Conservation (phyloP, 2,888 invertebrate genomes). For the Cheilosia vernalis region DNA sequence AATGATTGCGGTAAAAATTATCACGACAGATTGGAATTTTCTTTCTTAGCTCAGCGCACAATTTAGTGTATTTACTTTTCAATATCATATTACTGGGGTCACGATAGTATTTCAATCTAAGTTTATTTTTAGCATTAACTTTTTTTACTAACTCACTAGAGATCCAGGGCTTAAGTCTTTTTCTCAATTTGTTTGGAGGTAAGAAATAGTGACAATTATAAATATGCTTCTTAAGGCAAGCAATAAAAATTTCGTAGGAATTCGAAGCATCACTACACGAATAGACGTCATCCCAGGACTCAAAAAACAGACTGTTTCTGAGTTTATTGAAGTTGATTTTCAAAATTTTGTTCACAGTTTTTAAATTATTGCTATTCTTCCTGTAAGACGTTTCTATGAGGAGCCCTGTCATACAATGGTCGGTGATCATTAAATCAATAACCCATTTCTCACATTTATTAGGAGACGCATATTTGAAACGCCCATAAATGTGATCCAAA, state of each 20-base stretch:
- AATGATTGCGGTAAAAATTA: not conserved
- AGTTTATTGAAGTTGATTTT: conserved; percentile 3
- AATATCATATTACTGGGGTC: not conserved
- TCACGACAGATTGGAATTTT: conserved; percentile 12
- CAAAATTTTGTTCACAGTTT: not conserved
- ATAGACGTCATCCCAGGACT: conserved; percentile 22
- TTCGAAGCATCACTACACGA: not conserved
- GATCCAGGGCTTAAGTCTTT: conserved; percentile 7
- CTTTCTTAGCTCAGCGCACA: conserved; percentile 11
- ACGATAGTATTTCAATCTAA: not conserved
- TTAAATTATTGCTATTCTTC: not conserved
- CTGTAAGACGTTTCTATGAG: not conserved
- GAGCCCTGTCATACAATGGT: conserved; percentile 29
- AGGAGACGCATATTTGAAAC: not conserved
- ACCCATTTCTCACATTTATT: not conserved
- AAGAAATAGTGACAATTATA: not conserved
- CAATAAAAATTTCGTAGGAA: not conserved
- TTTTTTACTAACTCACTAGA: not conserved
- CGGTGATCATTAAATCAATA: conserved; percentile 14
- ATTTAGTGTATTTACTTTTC: conserved; percentile 1
- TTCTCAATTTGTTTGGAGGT: not conserved
- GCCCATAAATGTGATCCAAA: conserved; percentile 15
- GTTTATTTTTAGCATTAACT: no score
- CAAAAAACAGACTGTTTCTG: not conserved
- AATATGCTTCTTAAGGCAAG: conserved; percentile 2